Evolutionary conservation across 2,797 vertebrate species (phyloP).

Genomic region (Sparidentex hasta): DNA sequence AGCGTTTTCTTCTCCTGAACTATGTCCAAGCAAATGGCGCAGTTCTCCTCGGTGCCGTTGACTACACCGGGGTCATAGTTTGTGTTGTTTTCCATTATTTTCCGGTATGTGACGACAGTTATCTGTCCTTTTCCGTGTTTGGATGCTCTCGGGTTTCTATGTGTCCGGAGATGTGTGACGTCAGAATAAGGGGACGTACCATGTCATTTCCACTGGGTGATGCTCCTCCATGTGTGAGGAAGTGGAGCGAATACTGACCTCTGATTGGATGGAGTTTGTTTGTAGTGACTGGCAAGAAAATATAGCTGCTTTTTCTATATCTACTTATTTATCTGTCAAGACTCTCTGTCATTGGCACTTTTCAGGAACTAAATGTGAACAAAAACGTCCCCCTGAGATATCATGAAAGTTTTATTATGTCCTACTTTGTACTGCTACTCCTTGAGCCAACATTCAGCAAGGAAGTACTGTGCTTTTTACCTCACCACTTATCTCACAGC

Average conservation of each 20-base stretch:
- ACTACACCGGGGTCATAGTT: accelerated
- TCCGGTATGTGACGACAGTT: neutral
- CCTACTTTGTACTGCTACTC: neutral
- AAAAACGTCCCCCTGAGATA: too few species aligned
- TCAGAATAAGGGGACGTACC: conserved; percentile 7
- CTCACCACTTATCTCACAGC: neutral
- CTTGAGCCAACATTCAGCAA: neutral
- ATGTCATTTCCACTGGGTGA: neutral
- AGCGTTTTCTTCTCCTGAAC: conserved; percentile 84
- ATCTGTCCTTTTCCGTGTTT: neutral
- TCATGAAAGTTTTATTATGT: too few species aligned
- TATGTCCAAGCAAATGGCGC: conserved; percentile 84
- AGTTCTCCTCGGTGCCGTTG: conserved; percentile 21
- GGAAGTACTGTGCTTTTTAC: neutral
- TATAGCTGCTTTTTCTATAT: too few species aligned
- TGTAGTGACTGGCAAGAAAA: neutral
- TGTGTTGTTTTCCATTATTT: conserved; percentile 30
- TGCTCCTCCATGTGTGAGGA: neutral
- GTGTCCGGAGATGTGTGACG: conserved; percentile 3
- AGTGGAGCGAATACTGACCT: neutral
- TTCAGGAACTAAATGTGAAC: neutral
- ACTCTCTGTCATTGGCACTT: neutral
- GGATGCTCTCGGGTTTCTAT: neutral
- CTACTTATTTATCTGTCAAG: too few species aligned
- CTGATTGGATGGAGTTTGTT: conserved; percentile 12